Evolutionary conservation across 2,888 invertebrate species (phyloP), one percentile per base, ranked within the genome.

Genomic region (Papilio gigon): DNA sequence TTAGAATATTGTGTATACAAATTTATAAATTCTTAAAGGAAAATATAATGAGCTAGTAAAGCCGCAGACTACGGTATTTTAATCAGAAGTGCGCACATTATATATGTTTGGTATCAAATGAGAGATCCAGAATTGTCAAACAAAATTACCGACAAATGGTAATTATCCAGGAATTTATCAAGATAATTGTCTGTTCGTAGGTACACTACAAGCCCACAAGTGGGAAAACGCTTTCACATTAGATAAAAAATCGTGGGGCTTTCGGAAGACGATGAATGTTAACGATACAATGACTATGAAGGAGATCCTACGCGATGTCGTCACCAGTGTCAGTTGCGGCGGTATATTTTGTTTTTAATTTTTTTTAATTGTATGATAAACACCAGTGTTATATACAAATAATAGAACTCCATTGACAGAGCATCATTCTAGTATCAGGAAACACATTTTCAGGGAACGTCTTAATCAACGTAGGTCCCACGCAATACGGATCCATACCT

Each of bases 191-290:
- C n/a, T 27, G 25, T 25, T 53, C 30, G 20, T 71, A 90, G 90
- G 88, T 53, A 81, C 78, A 70, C 78, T 90, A 2, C 80, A 84
- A 72, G 74, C 79, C 11, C 97, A 97, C 78, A 99, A 99, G 88
- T 99, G 98, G 98, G 99, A 99, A 87, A 98, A 98, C 84, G 96
- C 96, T 22, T 96, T 98, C 93, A 98, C 98, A 0, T 90, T 99
- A 50, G 99, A 99, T 80, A 94, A 93, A 74, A 79, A 90, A 20
- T 97, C 98, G 0, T 98, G 98, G 98, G 98, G 98, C 0, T 97
- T 94, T 80, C 90, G 97, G 56, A 93, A 96, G 74, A 94, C 96
- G 78, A 95, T 96, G 14, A 84, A 87, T 1, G 76, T 97, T 0
- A 80, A 88, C 6, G 95, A 97, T 76, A 95, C 95, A 75, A 84